Conservation (phyloP, 2,797 vertebrate genomes). For the Premnoplex brunnescens region DNA sequence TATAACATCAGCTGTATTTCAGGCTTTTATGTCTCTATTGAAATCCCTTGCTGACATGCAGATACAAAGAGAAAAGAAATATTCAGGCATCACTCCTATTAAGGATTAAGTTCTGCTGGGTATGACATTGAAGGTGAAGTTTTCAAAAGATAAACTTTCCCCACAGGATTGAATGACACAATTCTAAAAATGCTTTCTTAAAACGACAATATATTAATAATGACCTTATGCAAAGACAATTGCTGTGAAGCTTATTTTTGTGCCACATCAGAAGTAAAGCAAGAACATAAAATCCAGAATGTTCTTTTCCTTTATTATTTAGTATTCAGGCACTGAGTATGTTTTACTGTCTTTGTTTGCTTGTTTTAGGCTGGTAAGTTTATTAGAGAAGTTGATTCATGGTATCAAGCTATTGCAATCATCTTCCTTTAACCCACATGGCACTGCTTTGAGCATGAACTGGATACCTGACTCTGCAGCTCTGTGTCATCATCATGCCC, state of each 20-base stretch:
- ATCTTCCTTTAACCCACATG: neutral
- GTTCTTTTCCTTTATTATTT: neutral
- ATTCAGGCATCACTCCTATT: neutral
- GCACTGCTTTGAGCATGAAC: neutral
- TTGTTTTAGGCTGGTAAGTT: neutral
- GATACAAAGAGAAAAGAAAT: neutral
- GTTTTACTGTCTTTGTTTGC: neutral
- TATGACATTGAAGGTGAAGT: neutral
- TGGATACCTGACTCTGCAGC: neutral
- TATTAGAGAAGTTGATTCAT: neutral
- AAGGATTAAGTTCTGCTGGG: constrained; percentile 10
- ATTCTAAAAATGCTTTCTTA: neutral
- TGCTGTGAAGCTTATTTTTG: neutral
- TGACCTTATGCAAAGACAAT: neutral
- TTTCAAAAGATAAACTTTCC: constrained; percentile 25
- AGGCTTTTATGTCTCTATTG: neutral
- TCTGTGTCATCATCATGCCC: neutral
- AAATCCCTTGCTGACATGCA: neutral
- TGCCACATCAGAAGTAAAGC: neutral
- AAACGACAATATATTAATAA: neutral
- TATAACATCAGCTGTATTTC: neutral
- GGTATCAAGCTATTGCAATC: neutral
- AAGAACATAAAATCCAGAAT: neutral
- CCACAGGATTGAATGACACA: neutral
- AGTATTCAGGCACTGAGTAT: neutral